Evolutionary conservation across 2,797 vertebrate genomes (phyloP), one percentile per base, ranked within the genome.

Genomic region (Holocentrus rufus): DNA sequence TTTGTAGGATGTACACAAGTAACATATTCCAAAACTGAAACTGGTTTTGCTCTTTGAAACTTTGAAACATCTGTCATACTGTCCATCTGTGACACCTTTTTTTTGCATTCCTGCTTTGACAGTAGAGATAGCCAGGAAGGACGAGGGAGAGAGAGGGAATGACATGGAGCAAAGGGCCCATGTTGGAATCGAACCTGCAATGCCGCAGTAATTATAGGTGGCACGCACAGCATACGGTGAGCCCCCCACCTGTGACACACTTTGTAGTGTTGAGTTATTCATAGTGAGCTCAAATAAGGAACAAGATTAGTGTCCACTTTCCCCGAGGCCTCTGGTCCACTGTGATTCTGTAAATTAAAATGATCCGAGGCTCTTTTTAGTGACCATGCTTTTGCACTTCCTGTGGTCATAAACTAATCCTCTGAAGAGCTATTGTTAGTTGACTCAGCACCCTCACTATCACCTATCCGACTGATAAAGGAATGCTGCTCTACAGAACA

Each of bases 221-320:
- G n/a, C n/a, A n/a, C n/a, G n/a, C n/a, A n/a, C n/a, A n/a, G n/a
- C n/a, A n/a, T n/a, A n/a, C n/a, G n/a, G n/a, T n/a, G 61, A 3
- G 1, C 30, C 69, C 77, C 72, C 80, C 47, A 23, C 77, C 65
- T 69, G 54, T 80, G 81, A 79, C 52, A 60, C 54, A 76, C 60
- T 65, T 57, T 53, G 31, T 2, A 71, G 79, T 80, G 80, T 85
- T 83, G 53, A 67, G 53, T 84, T 89, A 77, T 76, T 74, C 72
- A 69, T 60, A 56, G 65, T 30, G 69, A 79, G 71, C 79, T 82
- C 69, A 42, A 80, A 69, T 22, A 17, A 8, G 68, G 73, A 82
- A 30, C 65, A 17, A 68, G 58, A 36, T 36, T 36, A 61, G 77
- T 82, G 53, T 85, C 53, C 81, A 8, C 72, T 82, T 82, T 66